These are phyloP conservation scores for Boleophthalmus pectinirostris DNA, from an alignment of 2,113 vertebrate genomes.

Conservation along the genomic window DNA sequence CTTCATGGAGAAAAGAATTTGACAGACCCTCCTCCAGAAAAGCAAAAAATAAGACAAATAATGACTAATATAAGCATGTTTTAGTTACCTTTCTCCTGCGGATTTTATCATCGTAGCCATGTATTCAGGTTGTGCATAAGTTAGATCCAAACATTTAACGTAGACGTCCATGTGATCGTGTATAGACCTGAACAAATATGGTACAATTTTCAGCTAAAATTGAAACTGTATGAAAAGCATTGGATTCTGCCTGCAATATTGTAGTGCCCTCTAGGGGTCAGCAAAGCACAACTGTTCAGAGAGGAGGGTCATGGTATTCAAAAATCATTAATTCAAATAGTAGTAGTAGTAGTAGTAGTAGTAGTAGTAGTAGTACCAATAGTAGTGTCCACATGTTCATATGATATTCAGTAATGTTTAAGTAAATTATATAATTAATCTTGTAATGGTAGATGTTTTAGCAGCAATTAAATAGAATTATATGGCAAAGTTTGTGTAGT, in stretches of 20 bases:
- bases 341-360: no score
- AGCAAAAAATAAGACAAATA: no score
- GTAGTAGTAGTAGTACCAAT: no score
- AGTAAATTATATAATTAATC: no score
- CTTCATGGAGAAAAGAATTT: no score
- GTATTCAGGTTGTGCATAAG: slow-evolving; percentile 70
- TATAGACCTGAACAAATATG: slow-evolving; percentile 59
- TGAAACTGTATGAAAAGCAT: neutral
- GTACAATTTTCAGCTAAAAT: neutral
- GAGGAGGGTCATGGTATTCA: neutral
- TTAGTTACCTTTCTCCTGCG: slow-evolving; percentile 72
- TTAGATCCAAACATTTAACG: slow-evolving; percentile 68
- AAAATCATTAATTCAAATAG: no score
- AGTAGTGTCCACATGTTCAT: no score
- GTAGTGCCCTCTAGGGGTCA: slow-evolving; percentile 51
- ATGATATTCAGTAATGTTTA: no score
- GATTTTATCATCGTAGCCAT: slow-evolving; percentile 73
- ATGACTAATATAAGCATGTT: neutral
- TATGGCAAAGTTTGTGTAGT: no score
- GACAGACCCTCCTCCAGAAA: no score
- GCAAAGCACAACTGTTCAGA: slow-evolving; percentile 14
- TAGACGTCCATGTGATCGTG: slow-evolving; percentile 68
- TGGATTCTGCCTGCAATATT: neutral
- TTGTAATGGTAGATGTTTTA: no score
- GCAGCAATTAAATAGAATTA: no score